Base-by-base conservation (phyloP, 2,888 invertebrate genomes). In the Agrilus biguttatus region DNA sequence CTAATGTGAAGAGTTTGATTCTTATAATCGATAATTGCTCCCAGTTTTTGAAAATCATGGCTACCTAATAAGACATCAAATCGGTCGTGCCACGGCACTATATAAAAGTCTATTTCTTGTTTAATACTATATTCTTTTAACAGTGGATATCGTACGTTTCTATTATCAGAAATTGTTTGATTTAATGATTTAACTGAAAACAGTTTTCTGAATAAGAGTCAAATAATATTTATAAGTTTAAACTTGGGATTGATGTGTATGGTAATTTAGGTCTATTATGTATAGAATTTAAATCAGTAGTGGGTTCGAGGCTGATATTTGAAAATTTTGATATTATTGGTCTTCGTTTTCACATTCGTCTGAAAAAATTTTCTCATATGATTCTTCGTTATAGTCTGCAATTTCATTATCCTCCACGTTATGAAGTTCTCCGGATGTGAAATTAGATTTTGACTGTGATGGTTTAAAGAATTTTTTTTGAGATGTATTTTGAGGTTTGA, bases 1-100 rank as follows among this genome's bases (percentile, higher is more conserved):
- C 14, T 32, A 28, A 41, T 35, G 35, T 46, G 37, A 37, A 43
- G 28, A 1, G n/a, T 39, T 37, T 36, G 14, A 2, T 41, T 33
- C 1, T 32, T 13, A 14, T 46, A 46, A 39, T 46, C 35, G 2
- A 43, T 46, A 39, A 44, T 45, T 2, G 43, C 45, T 7, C 41
- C 38, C 33, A 45, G 14, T 38, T 36, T 38, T n/a, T 37, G 32
- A 44, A 43, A 41, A 19, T 44, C 44, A 8, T 40, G 14, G 14
- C 42, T 42, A 2, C 45, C 47, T 36, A 45, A 7, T 10, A 47
- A 33, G 6, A 37, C 45, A 34, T 47, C 42, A 21, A 45, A 44
- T 19, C 39, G 23, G 19, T 44, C 44, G 12, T 42, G 44, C 43
- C 41, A 43, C 14, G 33, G 5, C 4, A 39, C 2, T 2, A 43